phyloP scores from a whole-genome alignment of 2,888 invertebrate species.

The Asteroscopus sphinx region DNA sequence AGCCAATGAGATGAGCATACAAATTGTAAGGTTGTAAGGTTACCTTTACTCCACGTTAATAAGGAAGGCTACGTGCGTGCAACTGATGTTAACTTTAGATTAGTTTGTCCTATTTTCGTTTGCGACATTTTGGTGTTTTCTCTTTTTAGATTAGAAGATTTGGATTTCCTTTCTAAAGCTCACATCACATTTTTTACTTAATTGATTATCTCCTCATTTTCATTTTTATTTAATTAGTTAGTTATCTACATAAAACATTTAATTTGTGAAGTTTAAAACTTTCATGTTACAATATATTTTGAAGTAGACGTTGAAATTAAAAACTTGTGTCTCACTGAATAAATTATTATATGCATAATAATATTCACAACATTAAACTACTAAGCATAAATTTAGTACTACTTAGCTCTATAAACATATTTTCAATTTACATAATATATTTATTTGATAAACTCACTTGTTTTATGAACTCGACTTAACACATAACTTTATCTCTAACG shows the following conservation, averaged over 20 bases:
- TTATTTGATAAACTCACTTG: constrained; percentile 15
- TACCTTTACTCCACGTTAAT: constrained; percentile 53
- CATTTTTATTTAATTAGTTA: too few species aligned
- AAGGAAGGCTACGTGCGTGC: constrained; percentile 51
- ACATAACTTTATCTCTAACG: constrained; percentile 23
- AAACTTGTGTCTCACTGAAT: neutral
- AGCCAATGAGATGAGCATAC: constrained; percentile 64
- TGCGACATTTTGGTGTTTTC: constrained; percentile 43
- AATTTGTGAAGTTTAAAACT: neutral
- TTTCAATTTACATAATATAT: constrained; percentile 12
- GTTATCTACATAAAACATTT: too few species aligned
- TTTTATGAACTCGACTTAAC: constrained; percentile 22
- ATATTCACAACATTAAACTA: neutral
- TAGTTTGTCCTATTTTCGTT: constrained; percentile 51
- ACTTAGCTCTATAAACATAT: constrained; percentile 9
- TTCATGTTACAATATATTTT: neutral
- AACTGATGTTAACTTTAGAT: constrained; percentile 53
- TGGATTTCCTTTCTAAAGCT: constrained; percentile 19
- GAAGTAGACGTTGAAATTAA: neutral
- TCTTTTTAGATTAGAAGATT: constrained; percentile 16
- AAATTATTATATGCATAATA: neutral
- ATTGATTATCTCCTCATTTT: too few species aligned
- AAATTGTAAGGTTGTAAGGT: constrained; percentile 58
- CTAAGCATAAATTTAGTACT: constrained; percentile 1
- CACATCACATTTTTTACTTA: too few species aligned